Evolutionary conservation across 2,797 vertebrate genomes (phyloP).

Genomic region (Champsocephalus gunnari): DNA sequence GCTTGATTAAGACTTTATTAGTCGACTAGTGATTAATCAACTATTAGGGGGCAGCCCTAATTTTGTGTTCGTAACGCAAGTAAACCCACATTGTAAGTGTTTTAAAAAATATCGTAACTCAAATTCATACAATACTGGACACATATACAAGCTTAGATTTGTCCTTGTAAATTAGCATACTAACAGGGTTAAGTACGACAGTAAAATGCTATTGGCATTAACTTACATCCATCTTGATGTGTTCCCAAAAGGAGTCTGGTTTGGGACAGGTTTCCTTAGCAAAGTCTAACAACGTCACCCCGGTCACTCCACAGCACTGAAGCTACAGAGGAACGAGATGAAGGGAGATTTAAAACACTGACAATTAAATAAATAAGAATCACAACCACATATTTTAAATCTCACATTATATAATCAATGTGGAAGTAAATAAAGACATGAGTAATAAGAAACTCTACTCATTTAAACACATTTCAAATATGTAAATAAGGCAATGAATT

Average conservation of each 20-base stretch:
- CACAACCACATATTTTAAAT: neutral
- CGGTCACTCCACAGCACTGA: conserved; percentile 80
- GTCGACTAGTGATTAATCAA: no score
- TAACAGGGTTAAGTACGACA: no score
- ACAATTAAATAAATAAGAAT: neutral
- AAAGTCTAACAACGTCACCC: neutral
- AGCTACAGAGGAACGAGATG: conserved; percentile 64
- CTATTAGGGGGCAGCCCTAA: no score
- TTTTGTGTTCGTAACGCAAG: no score
- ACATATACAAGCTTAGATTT: neutral
- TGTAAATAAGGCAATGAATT: neutral
- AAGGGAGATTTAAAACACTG: neutral
- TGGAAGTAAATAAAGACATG: neutral
- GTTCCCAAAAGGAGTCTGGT: neutral
- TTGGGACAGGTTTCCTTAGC: conserved; percentile 63
- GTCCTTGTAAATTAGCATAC: no score
- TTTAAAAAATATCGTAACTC: no score
- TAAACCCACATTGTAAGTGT: no score
- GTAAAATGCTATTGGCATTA: no score
- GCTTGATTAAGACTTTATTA: no score
- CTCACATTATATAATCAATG: neutral
- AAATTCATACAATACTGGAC: neutral
- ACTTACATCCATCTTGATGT: conserved; percentile 70
- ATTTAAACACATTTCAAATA: no score
- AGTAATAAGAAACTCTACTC: no score